Evolutionary conservation across 1,140 invertebrate genomes (phyloP).

Genomic region (Euglossa dilemma): DNA sequence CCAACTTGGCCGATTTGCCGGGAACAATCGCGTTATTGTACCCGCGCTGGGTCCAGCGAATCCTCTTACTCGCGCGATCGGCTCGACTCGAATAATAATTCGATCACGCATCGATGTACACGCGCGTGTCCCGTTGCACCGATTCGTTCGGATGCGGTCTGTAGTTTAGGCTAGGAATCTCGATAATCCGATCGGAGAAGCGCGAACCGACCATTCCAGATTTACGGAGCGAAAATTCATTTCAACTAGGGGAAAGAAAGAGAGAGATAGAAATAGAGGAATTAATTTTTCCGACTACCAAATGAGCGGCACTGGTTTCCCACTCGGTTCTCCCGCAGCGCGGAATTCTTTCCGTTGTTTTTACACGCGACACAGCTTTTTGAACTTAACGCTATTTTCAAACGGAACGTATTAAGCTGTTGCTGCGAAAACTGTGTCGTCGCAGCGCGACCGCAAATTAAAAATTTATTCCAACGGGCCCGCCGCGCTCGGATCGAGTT

Average conservation of each 20-base stretch:
- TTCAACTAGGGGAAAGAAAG: not conserved
- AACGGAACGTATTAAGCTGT: slow-evolving; percentile 26
- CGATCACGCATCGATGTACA: too few species aligned
- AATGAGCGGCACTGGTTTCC: not conserved
- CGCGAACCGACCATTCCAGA: not conserved
- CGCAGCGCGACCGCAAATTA: slow-evolving; percentile 11
- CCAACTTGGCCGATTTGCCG: slow-evolving; percentile 9
- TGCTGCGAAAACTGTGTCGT: not conserved
- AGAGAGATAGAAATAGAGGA: not conserved
- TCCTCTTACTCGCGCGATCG: not conserved
- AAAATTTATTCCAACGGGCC: not conserved
- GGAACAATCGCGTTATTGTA: not conserved
- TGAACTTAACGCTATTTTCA: slow-evolving; percentile 6
- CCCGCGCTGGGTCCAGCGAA: too few species aligned
- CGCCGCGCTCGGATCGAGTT: not conserved
- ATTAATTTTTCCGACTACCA: slow-evolving; percentile 25
- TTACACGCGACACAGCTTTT: not conserved
- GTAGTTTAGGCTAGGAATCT: not conserved
- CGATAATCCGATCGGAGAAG: not conserved
- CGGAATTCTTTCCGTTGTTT: not conserved
- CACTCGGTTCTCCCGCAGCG: too few species aligned
- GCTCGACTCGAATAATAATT: not conserved
- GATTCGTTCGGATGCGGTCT: too few species aligned
- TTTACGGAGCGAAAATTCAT: slow-evolving; percentile 32
- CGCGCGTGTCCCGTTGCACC: too few species aligned